Evolutionary conservation across 2,888 invertebrate species (phyloP).

Genomic region (Bibio marci): DNA sequence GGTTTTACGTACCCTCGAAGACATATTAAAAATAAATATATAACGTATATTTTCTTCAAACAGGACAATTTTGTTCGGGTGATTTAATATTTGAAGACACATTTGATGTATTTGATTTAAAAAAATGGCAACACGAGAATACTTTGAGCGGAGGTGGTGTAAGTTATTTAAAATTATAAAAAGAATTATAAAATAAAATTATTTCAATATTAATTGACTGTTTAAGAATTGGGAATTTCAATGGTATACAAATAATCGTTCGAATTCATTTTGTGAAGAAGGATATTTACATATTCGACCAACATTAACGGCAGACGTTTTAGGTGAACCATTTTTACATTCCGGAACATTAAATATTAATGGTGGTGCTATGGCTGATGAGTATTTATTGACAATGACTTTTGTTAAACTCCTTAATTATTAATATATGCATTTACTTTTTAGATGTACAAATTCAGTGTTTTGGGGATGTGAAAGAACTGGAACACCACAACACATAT

Average conservation of each 20-base stretch:
- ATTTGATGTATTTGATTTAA: conserved; percentile 39
- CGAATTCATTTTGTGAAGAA: conserved; percentile 37
- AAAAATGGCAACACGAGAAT: conserved; percentile 47
- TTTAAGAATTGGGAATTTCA: conserved; percentile 50
- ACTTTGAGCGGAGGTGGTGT: conserved; percentile 43
- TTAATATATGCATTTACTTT: not conserved
- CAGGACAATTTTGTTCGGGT: conserved; percentile 31
- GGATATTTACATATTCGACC: conserved; percentile 35
- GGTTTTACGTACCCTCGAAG: too few relatives aligned
- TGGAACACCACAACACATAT: conserved; percentile 32
- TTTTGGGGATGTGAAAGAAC: conserved; percentile 31
- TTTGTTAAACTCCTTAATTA: not conserved
- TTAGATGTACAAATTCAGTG: conserved; percentile 5
- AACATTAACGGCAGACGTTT: conserved; percentile 36
- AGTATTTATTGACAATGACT: conserved; percentile 31
- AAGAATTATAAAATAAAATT: not conserved
- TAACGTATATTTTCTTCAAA: not conserved
- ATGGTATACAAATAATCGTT: conserved; percentile 45
- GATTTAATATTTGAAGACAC: conserved; percentile 43
- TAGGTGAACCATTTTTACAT: conserved; percentile 34
- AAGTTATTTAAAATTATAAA: conserved; percentile 1
- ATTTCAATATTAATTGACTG: conserved; percentile 1
- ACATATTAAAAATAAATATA: too few relatives aligned
- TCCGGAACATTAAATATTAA: conserved; percentile 36
- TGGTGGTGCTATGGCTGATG: conserved; percentile 42